Percentiles rank a stretch among this genome's conserved stretches.
Evolutionary conservation across 2,888 invertebrate genomes (phyloP).

Genomic region (Mythimna pallens): DNA sequence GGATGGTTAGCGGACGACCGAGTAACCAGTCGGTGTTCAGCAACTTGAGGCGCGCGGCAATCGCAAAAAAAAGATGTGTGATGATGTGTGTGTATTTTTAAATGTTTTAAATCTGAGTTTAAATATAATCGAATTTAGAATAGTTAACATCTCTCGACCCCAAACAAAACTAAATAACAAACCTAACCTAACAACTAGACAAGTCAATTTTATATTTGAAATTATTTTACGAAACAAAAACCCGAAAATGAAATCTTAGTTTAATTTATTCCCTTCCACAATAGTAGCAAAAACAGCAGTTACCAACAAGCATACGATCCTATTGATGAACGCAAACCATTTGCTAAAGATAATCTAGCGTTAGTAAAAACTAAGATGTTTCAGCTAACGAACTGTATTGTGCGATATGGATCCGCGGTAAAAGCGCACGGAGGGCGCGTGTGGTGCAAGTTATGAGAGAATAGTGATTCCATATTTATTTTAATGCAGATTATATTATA

Average conservation of each 20-base stretch:
- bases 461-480: slow-evolving; percentile 22
- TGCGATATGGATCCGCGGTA: slow-evolving; percentile 77
- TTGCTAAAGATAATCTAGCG: slow-evolving; percentile 73
- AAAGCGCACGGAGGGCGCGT: slow-evolving; percentile 75
- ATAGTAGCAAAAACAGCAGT: slow-evolving; percentile 42
- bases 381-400: slow-evolving; percentile 87
- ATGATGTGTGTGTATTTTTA: too few species aligned
- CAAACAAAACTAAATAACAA: neutral
- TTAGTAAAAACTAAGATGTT: slow-evolving; percentile 81
- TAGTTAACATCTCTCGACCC: neutral
- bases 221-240: slow-evolving; percentile 18
- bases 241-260: slow-evolving; percentile 12
- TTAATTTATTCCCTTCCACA: slow-evolving; percentile 4
- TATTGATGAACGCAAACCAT: slow-evolving; percentile 73
- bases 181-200: neutral
- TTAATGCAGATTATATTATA: neutral
- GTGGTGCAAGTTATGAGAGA: slow-evolving; percentile 55
- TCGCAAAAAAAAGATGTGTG: too few species aligned
- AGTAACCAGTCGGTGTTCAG: too few species aligned
- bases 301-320: slow-evolving; percentile 59
- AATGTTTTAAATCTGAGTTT: too few species aligned
- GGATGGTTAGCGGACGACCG: too few species aligned
- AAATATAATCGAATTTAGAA: too few species aligned
- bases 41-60: too few species aligned
- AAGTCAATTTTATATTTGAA: neutral